Percentiles rank a stretch among this genome's conserved stretches.
These are phyloP conservation scores for Chelonoidis abingdonii DNA, from an alignment of 2,113 vertebrate species.

Conservation along the genomic window DNA sequence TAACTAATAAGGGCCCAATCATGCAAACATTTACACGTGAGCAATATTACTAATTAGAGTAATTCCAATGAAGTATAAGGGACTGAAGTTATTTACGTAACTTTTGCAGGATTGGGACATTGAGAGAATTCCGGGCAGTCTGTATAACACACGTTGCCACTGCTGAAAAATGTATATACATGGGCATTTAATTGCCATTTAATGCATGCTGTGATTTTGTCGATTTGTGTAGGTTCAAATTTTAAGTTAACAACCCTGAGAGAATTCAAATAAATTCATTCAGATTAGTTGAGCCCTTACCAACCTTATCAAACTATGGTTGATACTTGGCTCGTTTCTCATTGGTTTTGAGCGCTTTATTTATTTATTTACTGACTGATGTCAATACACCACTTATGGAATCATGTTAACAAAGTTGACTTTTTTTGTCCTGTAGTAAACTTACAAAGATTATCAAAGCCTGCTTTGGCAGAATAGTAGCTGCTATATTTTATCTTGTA, in stretches of 20 bases:
- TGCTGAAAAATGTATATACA: fast-evolving
- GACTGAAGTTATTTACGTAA: background rate
- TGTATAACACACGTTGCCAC: background rate
- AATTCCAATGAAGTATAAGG: background rate
- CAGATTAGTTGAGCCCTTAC: fast-evolving
- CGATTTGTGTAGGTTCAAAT: background rate
- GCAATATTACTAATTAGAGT: background rate
- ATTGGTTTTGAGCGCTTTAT: background rate
- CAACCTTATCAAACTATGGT: background rate
- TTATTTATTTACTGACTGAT: background rate
- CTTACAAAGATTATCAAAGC: background rate
- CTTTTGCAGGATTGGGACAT: background rate
- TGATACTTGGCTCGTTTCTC: background rate
- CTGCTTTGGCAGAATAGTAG: fast-evolving
- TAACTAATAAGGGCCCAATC: background rate
- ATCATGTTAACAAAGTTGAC: background rate
- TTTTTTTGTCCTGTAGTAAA: fast-evolving
- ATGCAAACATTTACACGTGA: background rate
- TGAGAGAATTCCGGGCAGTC: fast-evolving
- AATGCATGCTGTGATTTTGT: background rate
- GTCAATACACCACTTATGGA: background rate
- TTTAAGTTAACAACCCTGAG: background rate
- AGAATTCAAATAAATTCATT: background rate
- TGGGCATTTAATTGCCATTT: background rate
- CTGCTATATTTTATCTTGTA: background rate